These are phyloP conservation scores for Rhinichthys osculus DNA, from an alignment of 2,797 vertebrate species.

Conservation along the genomic window DNA sequence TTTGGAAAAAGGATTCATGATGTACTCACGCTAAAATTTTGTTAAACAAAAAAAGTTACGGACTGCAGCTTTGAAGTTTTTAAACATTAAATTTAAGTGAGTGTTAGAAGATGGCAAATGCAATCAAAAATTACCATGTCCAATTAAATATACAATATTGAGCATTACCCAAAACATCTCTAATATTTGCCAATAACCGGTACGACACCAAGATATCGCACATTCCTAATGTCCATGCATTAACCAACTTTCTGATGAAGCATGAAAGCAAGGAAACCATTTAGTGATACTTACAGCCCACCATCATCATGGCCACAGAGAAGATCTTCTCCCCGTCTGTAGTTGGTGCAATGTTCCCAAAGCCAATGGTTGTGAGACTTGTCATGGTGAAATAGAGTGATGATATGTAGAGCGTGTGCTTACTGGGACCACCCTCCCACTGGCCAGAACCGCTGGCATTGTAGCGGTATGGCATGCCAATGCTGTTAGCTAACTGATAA, in stretches of 20 bases:
- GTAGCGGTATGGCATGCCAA: constrained; percentile 86
- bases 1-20: too few species aligned
- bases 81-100: neutral
- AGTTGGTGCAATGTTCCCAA: constrained; percentile 91
- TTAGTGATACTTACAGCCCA: constrained; percentile 61
- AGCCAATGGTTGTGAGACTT: constrained; percentile 92
- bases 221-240: neutral
- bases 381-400: constrained; percentile 93
- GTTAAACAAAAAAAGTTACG: too few species aligned
- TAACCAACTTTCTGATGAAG: neutral
- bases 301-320: constrained; percentile 90
- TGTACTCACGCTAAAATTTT: too few species aligned
- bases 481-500: constrained; percentile 87
- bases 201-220: neutral
- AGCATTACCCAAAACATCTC: neutral
- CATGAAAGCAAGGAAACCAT: constrained; percentile 14
- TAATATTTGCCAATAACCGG: neutral
- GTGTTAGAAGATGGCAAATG: neutral
- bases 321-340: constrained; percentile 94
- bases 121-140: neutral
- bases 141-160: neutral
- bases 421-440: constrained; percentile 86
- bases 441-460: constrained; percentile 85
- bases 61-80: neutral
- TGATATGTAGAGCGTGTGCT: constrained; percentile 89